phyloP scores from a whole-genome alignment of 2,113 vertebrate species.

The Poecilia latipinna region DNA sequence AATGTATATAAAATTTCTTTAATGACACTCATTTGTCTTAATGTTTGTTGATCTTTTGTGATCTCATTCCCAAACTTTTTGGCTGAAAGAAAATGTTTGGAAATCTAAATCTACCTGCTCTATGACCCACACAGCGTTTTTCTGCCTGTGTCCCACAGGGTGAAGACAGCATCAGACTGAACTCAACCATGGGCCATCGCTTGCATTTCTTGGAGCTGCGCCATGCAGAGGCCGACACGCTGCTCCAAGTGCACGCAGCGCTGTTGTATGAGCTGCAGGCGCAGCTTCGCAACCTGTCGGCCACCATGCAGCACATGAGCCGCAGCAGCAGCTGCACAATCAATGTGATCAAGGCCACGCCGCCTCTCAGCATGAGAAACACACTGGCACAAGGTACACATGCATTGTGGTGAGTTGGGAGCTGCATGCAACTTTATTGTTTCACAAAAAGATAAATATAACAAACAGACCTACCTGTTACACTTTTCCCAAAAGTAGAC shows the following conservation, averaged over 20 bases:
- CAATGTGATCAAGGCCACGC: conserved; percentile 46
- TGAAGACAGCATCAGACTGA: conserved; percentile 59
- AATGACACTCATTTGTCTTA: not conserved
- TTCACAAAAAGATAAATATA: not conserved
- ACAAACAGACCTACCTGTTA: not conserved
- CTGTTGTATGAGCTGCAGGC: conserved; percentile 81
- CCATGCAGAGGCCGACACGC: conserved; percentile 66
- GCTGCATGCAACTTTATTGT: not conserved
- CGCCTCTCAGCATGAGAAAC: conserved; percentile 28
- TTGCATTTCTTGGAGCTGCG: conserved; percentile 78
- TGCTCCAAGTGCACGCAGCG: conserved; percentile 81
- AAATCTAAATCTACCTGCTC: not conserved
- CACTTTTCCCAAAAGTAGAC: not conserved
- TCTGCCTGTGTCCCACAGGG: conserved; percentile 53
- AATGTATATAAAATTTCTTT: not conserved
- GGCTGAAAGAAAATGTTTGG: not conserved
- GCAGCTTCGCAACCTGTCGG: conserved; percentile 81
- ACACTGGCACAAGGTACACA: conserved; percentile 47
- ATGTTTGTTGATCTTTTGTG: not conserved
- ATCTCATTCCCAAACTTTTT: not conserved
- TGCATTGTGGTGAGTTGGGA: not conserved
- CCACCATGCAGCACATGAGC: conserved; percentile 64
- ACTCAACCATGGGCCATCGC: conserved; percentile 69
- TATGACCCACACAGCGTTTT: no score
- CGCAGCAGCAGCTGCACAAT: conserved; percentile 68